A percentile compares a stretch with the other conserved stretches of the same genome.
These are phyloP conservation scores for Clivina fossor DNA, from an alignment of 2,888 invertebrate genomes.

Conservation along the genomic window DNA sequence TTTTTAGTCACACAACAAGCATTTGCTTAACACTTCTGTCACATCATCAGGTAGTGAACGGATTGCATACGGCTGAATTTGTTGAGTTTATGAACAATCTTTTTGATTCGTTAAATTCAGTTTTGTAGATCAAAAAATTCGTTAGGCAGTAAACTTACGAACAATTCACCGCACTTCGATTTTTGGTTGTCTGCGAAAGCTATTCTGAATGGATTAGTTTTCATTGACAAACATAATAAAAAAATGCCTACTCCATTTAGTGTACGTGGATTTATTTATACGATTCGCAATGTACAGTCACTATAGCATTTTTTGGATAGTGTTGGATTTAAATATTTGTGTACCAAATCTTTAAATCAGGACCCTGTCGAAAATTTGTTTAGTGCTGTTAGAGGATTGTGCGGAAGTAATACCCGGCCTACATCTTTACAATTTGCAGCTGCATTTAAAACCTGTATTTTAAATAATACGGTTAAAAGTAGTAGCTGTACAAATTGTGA, in stretches of 20 bases:
- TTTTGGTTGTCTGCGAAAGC: neutral
- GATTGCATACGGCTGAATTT: neutral
- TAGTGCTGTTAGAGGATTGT: conserved; percentile 3
- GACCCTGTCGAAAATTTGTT: conserved; percentile 14
- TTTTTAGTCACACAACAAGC: neutral
- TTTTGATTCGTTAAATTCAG: conserved; percentile 14
- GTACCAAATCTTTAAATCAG: conserved; percentile 6
- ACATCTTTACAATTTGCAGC: conserved; percentile 5
- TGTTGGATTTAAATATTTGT: conserved; percentile 2
- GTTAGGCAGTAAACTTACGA: neutral
- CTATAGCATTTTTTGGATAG: neutral
- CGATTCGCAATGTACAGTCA: conserved; percentile 1
- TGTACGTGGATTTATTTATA: too few relatives aligned
- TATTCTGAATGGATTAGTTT: neutral
- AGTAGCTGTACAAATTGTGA: conserved; percentile 9
- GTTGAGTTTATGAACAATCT: conserved; percentile 7
- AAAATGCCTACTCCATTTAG: too few relatives aligned
- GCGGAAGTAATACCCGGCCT: conserved; percentile 8
- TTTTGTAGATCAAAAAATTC: neutral
- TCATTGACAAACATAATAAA: too few relatives aligned
- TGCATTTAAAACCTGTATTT: conserved; percentile 5
- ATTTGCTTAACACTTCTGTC: neutral
- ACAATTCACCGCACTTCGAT: neutral
- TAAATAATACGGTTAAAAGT: conserved; percentile 11
- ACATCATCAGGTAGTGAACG: neutral